Base-by-base conservation (phyloP, 1,140 invertebrate genomes). In the Pseudomyrmex sp. region DNA sequence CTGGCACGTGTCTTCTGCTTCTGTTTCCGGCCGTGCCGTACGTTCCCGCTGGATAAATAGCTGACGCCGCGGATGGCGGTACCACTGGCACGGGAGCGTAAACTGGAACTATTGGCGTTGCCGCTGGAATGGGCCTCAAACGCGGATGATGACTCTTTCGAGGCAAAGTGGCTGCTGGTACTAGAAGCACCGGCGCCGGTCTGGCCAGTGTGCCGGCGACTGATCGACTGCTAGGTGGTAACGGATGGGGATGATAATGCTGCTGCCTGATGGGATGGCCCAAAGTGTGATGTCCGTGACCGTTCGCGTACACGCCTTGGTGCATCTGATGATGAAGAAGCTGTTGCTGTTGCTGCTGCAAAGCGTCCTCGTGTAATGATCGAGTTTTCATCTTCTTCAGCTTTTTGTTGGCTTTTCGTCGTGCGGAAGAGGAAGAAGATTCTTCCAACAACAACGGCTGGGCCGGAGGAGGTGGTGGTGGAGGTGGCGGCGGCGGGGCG, bases 401-500 rank as follows among this genome's bases (percentile, higher is more conserved):
- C 79, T 95, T 95, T 82, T 95, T 95, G 68, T 92, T 94, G 23
- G 90, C 85, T 87, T 95, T 95, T 72, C 94, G 94, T 35, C 91
- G 92, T 0, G 89, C 90, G 0, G 91, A 92, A 2, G 87, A 91
- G 2, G 86, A 69, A 0, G 87, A 85, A 1, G 89, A 88, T 44
- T 94, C 93, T 5, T 94, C 93, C 0, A 90, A 18, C 8, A 92
- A 69, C 3, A 95, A 92, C 0, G 93, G 94, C 13, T 94, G 93
- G 0, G 93, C 92, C 4, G 95, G 92, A 90, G 95, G 95, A 15
- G 95, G 94, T 0, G 96, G 95, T 1, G 96, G 96, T 0, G 96
- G 96, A 0, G 96, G 96, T 0, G 97, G 96, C 0, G 97, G 98
- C 35, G 97, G 97, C 2, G 97, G 97, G 12, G 97, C 96, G 5